Percentiles rank a stretch among this genome's conserved stretches.
phyloP scores from a whole-genome alignment of 2,888 invertebrate genomes.

The Drosophila rubida region DNA sequence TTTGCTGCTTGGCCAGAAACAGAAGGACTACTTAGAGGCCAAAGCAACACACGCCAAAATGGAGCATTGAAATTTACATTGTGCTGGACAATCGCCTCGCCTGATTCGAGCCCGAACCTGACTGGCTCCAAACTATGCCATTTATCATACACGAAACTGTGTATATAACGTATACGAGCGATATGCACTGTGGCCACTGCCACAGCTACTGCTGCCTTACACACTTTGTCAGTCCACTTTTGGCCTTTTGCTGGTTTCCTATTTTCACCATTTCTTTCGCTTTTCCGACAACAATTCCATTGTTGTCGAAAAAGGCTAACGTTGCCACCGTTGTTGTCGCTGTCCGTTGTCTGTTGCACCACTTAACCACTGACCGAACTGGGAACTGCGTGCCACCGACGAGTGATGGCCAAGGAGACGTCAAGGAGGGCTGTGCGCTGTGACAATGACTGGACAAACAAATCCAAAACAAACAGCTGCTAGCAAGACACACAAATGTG shows the following conservation, averaged over 20 bases:
- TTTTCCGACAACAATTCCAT: conserved; percentile 63
- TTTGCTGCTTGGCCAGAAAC: conserved; percentile 10
- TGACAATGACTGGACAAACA: conserved; percentile 63
- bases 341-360: conserved; percentile 30
- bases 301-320: conserved; percentile 68
- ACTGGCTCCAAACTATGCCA: conserved; percentile 78
- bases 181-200: conserved; percentile 39
- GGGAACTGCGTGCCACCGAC: conserved; percentile 41
- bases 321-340: conserved; percentile 58
- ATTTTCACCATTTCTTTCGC: conserved; percentile 80
- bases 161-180: conserved; percentile 16
- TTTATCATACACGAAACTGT: conserved; percentile 76
- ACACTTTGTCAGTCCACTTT: conserved; percentile 66
- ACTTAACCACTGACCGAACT: conserved; percentile 49
- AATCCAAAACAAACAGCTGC: conserved; percentile 14
- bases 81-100: conserved; percentile 78
- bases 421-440: conserved; percentile 28
- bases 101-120: conserved; percentile 63
- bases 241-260: conserved; percentile 47
- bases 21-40: conserved; percentile 59
- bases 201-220: no score
- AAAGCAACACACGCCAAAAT: conserved; percentile 59
- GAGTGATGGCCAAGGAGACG: conserved; percentile 14
- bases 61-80: conserved; percentile 74
- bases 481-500: conserved; percentile 38